These are phyloP conservation scores for Aphidoletes aphidimyza DNA, from an alignment of 2,888 invertebrate genomes.

Conservation along the genomic window DNA sequence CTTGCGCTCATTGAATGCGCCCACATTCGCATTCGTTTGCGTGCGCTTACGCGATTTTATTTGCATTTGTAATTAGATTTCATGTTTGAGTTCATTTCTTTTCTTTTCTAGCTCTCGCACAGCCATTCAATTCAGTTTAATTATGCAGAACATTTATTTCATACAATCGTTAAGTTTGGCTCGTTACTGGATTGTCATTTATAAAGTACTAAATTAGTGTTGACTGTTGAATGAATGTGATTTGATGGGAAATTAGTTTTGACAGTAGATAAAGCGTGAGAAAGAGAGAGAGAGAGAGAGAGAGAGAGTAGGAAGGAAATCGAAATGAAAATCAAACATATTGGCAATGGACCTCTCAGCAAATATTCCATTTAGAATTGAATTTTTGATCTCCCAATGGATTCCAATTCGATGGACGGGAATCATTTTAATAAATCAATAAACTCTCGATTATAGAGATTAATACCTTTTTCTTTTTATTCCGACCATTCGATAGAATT, in stretches of 20 bases:
- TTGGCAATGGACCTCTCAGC: background rate
- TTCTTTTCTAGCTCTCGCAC: background rate
- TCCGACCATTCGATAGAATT: background rate
- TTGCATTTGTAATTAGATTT: conserved; percentile 43
- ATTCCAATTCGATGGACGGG: background rate
- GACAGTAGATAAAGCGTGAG: too few species aligned
- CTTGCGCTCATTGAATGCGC: background rate
- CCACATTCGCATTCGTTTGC: background rate
- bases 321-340: conserved; percentile 4
- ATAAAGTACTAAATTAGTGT: conserved; percentile 7
- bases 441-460: background rate
- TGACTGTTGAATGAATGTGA: conserved; percentile 9
- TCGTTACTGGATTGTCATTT: background rate
- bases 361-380: background rate
- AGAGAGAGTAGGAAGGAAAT: too few species aligned
- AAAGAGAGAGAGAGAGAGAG: too few species aligned
- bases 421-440: background rate
- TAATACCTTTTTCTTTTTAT: background rate
- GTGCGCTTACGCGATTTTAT: conserved; percentile 15
- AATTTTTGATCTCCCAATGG: background rate
- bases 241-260: background rate
- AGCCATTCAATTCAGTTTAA: conserved; percentile 24
- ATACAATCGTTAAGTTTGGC: background rate
- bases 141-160: conserved; percentile 43
- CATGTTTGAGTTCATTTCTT: conserved; percentile 36